Evolutionary conservation across 2,113 vertebrate genomes (phyloP).

Genomic region (Indri indri): DNA sequence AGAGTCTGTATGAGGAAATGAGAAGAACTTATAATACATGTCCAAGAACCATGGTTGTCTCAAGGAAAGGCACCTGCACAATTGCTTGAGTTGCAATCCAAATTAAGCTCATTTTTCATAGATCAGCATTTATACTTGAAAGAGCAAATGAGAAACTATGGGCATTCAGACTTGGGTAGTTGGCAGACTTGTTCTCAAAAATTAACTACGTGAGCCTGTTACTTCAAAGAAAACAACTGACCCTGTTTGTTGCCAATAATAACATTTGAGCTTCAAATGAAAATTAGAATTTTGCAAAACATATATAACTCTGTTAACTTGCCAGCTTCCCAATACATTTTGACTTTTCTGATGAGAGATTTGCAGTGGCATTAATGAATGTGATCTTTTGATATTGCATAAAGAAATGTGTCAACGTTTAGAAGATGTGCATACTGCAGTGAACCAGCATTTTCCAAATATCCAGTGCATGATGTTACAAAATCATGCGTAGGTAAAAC

Average conservation of each 20-base stretch:
- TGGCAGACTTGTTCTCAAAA: not conserved
- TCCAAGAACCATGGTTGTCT: not conserved
- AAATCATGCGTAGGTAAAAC: not conserved
- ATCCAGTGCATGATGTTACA: not conserved
- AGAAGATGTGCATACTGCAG: not conserved
- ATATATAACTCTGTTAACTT: not conserved
- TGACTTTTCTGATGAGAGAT: not conserved
- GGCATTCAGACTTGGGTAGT: not conserved
- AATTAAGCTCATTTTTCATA: not conserved
- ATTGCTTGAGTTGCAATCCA: not conserved
- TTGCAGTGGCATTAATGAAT: not conserved
- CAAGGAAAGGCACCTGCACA: not conserved
- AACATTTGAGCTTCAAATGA: not conserved
- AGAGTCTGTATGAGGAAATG: not conserved
- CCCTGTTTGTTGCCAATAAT: not conserved
- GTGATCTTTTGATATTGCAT: not conserved
- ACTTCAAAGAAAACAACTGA: not conserved
- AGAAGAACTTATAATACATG: not conserved
- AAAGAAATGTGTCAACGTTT: not conserved
- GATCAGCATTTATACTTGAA: not conserved
- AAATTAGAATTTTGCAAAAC: not conserved
- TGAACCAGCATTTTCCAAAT: not conserved
- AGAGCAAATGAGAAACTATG: not conserved
- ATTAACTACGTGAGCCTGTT: not conserved
- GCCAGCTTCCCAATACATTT: not conserved